Percentiles rank a stretch among this genome's conserved stretches.
Conservation (phyloP, 1,140 invertebrate genomes). For the Ceratosolen solmsi region DNA sequence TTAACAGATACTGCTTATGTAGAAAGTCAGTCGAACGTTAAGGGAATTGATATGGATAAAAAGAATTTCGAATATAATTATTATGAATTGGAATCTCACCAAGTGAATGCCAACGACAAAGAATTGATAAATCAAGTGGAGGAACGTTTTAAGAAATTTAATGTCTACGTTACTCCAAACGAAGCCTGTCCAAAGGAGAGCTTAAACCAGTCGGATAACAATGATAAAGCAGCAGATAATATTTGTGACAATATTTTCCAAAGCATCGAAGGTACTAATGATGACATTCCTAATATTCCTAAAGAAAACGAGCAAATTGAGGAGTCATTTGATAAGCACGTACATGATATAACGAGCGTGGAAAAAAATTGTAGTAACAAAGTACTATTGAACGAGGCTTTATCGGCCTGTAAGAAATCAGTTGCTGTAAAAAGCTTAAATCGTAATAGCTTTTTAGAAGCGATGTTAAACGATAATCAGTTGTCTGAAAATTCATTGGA, state of each 20-base stretch:
- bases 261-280: no score
- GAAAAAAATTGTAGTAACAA: neutral
- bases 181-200: no score
- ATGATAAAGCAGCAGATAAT: no score
- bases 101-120: neutral
- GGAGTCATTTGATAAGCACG: neutral
- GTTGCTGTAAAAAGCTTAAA: slow-evolving; percentile 45
- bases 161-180: no score
- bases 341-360: neutral
- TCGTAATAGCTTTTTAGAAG: slow-evolving; percentile 63
- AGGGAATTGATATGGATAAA: neutral
- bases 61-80: neutral
- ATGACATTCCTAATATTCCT: neutral
- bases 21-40: neutral
- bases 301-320: neutral
- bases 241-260: no score
- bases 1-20: no score
- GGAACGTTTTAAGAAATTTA: no score
- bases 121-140: neutral
- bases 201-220: no score
- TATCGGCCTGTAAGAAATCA: slow-evolving; percentile 27
- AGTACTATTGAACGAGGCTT: no score
- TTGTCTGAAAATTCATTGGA: slow-evolving; percentile 3
- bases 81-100: neutral
- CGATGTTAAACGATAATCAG: slow-evolving; percentile 60